Evolutionary conservation across 2,888 invertebrate genomes (phyloP).

Genomic region (Strigamia crassipes): DNA sequence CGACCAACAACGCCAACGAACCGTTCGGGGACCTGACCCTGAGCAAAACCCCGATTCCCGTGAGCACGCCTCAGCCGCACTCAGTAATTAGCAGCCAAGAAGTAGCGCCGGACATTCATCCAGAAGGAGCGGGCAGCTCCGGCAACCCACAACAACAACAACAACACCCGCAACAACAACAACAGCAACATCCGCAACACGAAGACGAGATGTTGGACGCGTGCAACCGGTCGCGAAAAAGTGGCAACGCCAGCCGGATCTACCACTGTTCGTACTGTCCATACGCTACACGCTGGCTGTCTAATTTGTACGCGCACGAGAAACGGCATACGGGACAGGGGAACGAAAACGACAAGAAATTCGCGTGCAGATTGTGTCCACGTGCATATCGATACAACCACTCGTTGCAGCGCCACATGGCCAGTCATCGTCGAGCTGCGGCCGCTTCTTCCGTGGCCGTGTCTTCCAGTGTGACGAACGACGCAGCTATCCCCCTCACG

Average conservation of each 20-base stretch:
- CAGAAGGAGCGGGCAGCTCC: slow-evolving; percentile 27
- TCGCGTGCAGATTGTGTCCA: slow-evolving; percentile 57
- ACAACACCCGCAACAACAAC: background rate
- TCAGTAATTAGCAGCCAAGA: slow-evolving; percentile 45
- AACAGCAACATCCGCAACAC: background rate
- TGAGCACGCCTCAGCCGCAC: slow-evolving; percentile 24
- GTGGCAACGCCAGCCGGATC: slow-evolving; percentile 62
- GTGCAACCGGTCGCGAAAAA: slow-evolving; percentile 25
- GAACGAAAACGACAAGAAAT: slow-evolving; percentile 55
- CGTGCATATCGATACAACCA: slow-evolving; percentile 57
- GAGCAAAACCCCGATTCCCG: slow-evolving; percentile 14
- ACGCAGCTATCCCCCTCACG: slow-evolving; percentile 46
- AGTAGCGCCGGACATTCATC: slow-evolving; percentile 10
- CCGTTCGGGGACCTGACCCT: background rate
- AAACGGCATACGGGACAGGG: slow-evolving; percentile 70
- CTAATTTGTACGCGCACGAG: slow-evolving; percentile 90
- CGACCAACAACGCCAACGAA: background rate
- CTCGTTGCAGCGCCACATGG: slow-evolving; percentile 55
- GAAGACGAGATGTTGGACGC: slow-evolving; percentile 27
- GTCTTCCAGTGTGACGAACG: background rate
- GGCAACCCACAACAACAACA: background rate
- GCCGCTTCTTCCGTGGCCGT: slow-evolving; percentile 48
- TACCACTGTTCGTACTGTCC: slow-evolving; percentile 90
- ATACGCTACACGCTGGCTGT: slow-evolving; percentile 85
- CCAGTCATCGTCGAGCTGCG: slow-evolving; percentile 55